Base-by-base conservation (phyloP, 64 coral and sea anemone species). In the Trachythela sp. region DNA sequence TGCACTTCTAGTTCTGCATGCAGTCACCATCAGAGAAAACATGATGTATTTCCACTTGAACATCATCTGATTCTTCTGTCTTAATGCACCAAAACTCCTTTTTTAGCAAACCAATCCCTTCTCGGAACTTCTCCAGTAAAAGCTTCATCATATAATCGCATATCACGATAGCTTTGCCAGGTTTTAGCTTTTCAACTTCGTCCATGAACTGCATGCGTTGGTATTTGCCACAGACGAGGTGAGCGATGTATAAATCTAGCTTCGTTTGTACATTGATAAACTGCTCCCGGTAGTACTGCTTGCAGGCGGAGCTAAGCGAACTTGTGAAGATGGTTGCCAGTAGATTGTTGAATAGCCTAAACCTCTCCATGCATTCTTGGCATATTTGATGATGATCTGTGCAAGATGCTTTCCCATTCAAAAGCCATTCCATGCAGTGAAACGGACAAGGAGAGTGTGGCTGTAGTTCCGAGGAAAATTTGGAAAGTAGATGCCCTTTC, bases 81-180 rank as follows among this genome's bases (percentile, higher is more conserved):
- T 89, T 39, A 45, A 40, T 89, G 87, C 15, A 86, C 40, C 15
- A 31, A 85, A 26, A 85, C 80, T 0, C 87, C 91, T 35, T 89
- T 89, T 67, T 88, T 92, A 0, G 86, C 91, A 76, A 88, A 89
- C 87, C 91, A 89, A 36, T 92, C 91, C 38, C 83, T 33, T 89
- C 91, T 67, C 68, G 83, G 6, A 50, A 56, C 68, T 88, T 48
- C 20, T 40, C 83, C 20, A 89, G 89, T 9, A 89, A 54, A 43
- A 92, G n/a, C n/a, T n/a, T n/a, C n/a, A n/a, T n/a, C n/a, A n/a
- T n/a, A n/a, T n/a, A n/a, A n/a, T n/a, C n/a, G n/a, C n/a, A n/a
- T n/a, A n/a, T n/a, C n/a, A n/a, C n/a, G n/a, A n/a, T n/a, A n/a
- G n/a, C n/a, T n/a, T n/a, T n/a, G n/a, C n/a, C n/a, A n/a, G n/a